A percentile compares a stretch with the other conserved stretches of the same genome.
These are phyloP conservation scores for Caloenas nicobarica DNA, from an alignment of 2,113 vertebrate species.

Conservation along the genomic window DNA sequence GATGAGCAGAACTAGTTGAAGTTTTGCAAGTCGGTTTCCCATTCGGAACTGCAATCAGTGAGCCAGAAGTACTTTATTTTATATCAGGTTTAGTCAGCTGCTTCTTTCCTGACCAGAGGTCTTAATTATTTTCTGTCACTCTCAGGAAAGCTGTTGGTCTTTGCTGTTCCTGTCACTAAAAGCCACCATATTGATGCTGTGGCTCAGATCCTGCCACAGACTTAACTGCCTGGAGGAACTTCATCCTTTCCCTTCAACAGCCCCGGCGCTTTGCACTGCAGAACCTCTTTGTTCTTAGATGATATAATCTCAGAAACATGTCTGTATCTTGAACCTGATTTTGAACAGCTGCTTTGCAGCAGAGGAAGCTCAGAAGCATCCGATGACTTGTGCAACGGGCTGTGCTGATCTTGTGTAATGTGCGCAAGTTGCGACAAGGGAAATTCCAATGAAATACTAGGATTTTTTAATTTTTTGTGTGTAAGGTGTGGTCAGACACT, in stretches of 20 bases:
- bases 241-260: not conserved
- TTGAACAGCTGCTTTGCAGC: not conserved
- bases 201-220: not conserved
- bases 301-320: not conserved
- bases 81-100: not conserved
- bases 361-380: not conserved
- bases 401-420: not conserved
- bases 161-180: not conserved
- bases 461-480: not conserved
- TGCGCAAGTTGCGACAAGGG: not conserved
- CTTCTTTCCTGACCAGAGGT: not conserved
- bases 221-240: not conserved
- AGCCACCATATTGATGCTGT: not conserved
- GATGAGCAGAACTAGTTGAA: not conserved
- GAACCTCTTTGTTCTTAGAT: not conserved
- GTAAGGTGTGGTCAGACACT: not conserved
- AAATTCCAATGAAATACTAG: not conserved
- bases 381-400: not conserved
- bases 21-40: not conserved
- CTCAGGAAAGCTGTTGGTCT: not conserved
- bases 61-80: not conserved
- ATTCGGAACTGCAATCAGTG: not conserved
- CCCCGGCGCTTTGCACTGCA: not conserved
- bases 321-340: not conserved
- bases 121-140: not conserved